Evolutionary conservation across 1,140 invertebrate genomes (phyloP), one percentile per base, ranked within the genome.

Genomic region (Glossosoma conforme): DNA sequence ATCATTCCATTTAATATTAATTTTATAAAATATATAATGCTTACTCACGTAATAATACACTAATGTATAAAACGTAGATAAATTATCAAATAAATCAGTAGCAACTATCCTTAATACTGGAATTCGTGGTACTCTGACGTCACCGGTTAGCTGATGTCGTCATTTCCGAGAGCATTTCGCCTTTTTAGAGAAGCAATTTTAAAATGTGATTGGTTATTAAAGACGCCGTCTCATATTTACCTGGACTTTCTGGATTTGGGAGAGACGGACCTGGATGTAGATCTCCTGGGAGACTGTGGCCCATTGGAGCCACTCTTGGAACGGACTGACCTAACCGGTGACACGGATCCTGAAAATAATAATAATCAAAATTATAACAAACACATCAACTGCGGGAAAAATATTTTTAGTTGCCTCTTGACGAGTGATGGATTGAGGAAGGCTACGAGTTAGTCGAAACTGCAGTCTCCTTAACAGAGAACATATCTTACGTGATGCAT

Each of bases 261-360:
- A n/a, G 46, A 33, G 10, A 13, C 9, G 10, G 51, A 53, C 14
- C 24, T 20, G 3, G 41, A 49, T n/a, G n/a, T n/a, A n/a, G n/a
- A 11, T 46, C 28, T 36, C 4, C 44, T 30, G 13, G 24, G 18
- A 5, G 52, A 54, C n/a, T n/a, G n/a, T 15, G 17, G 21, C 18
- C 44, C 20, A 15, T 35, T 37, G 2, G 41, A 44, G 11, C 33
- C 30, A 25, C 43, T 44, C 35, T 52, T 52, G 13, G 54, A 56
- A 19, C 40, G 15, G 22, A 43, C 22, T 18, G 49, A 52, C 13
- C 24, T 46, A 3, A 35, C 44, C 3, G 55, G 55, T 11, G 55
- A 57, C 10, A 44, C 46, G 18, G 52, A 55, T 3, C 52, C 54
- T 56, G 15, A n/a, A 45, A 40, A 44, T 13, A 37, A 36, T 10